These are phyloP conservation scores for Orchesella flavescens DNA, from an alignment of 2,888 invertebrate genomes.

Conservation along the genomic window DNA sequence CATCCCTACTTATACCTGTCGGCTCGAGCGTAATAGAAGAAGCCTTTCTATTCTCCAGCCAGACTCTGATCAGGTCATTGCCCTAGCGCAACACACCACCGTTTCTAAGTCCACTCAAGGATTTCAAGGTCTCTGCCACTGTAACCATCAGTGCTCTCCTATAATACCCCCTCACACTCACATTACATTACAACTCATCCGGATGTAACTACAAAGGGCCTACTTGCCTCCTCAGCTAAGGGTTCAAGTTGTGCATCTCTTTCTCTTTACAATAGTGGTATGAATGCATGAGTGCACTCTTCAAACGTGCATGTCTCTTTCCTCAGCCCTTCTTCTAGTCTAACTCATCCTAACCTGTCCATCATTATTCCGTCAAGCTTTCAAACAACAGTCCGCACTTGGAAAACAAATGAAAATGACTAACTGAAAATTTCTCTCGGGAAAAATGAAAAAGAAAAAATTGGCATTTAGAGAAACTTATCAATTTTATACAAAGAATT, in stretches of 20 bases:
- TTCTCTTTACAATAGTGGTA: not conserved
- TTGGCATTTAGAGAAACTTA: no score
- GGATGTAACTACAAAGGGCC: not conserved
- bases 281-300: not conserved
- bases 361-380: conserved; percentile 26
- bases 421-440: not conserved
- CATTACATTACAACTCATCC: not conserved
- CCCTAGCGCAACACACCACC: conserved; percentile 45
- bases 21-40: conserved; percentile 54
- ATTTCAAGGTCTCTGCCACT: conserved; percentile 62
- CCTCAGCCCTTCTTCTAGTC: not conserved
- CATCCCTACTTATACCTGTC: conserved; percentile 31
- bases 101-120: conserved; percentile 55
- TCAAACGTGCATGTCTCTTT: not conserved
- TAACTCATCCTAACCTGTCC: conserved; percentile 13
- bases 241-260: not conserved
- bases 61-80: conserved; percentile 55
- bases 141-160: not conserved
- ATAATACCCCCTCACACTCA: not conserved
- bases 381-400: not conserved
- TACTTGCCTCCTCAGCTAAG: not conserved
- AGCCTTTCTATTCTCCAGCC: conserved; percentile 48
- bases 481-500: not conserved
- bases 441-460: not conserved
- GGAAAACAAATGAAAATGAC: not conserved